A percentile compares a stretch with the other conserved stretches of the same genome.
phyloP scores from a whole-genome alignment of 2,888 invertebrate genomes.

The Drosophila subquinaria region DNA sequence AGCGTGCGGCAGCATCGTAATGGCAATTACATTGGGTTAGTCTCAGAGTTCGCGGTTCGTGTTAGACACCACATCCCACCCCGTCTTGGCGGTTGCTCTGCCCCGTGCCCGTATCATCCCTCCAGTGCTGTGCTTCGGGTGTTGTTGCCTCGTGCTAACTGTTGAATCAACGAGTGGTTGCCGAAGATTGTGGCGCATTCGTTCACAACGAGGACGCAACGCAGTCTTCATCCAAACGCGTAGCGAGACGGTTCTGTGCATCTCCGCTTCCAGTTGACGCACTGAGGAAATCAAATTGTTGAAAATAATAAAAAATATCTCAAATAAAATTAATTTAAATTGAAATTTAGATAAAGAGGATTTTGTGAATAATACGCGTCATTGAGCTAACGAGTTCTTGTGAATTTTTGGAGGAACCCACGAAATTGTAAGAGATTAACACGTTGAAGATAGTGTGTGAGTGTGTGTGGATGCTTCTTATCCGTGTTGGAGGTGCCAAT shows the following conservation, averaged over 20 bases:
- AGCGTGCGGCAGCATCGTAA: conserved; percentile 59
- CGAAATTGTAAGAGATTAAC: conserved; percentile 13
- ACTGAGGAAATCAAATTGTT: conserved; percentile 13
- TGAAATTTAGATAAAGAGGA: conserved; percentile 2
- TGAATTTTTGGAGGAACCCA: conserved; percentile 7
- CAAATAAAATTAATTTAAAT: conserved; percentile 2
- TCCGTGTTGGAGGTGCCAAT: conserved; percentile 35
- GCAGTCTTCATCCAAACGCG: conserved; percentile 79
- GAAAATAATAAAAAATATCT: conserved; percentile 11
- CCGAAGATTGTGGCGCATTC: conserved; percentile 55
- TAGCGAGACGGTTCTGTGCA: conserved; percentile 72
- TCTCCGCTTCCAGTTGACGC: conserved; percentile 34
- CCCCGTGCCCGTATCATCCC: conserved; percentile 18
- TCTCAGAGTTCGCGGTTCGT: conserved; percentile 59
- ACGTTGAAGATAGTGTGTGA: conserved; percentile 1
- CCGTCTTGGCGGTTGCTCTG: conserved; percentile 2
- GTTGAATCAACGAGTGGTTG: conserved; percentile 82
- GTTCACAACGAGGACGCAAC: conserved; percentile 46
- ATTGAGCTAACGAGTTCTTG: conserved; percentile 5
- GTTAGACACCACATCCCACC: conserved; percentile 37
- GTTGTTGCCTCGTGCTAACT: conserved; percentile 59
- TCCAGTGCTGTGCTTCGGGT: conserved; percentile 30
- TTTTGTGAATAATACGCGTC: conserved; percentile 8
- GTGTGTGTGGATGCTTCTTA: conserved; percentile 23
- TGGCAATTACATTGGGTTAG: conserved; percentile 75